Percentiles rank a stretch among this genome's conserved stretches.
Conservation (phyloP, 2,888 invertebrate genomes). For the Campoplex nolae region DNA sequence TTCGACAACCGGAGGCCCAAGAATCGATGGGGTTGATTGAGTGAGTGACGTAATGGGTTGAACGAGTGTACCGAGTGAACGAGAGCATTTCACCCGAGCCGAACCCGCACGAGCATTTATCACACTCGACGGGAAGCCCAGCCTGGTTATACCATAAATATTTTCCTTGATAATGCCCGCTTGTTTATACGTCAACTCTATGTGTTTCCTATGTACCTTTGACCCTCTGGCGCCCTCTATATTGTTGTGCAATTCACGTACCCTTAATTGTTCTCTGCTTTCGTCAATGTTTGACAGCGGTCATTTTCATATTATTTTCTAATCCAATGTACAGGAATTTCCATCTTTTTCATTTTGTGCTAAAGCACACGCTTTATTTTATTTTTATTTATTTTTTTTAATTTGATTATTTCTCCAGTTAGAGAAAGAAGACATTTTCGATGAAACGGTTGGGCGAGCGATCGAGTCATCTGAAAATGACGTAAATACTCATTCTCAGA, state of each 20-base stretch:
- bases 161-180: constrained; percentile 70
- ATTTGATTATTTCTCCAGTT: background rate
- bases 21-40: constrained; percentile 62
- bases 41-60: constrained; percentile 60
- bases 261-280: constrained; percentile 40
- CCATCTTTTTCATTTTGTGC: no score
- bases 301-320: constrained; percentile 13
- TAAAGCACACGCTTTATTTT: background rate
- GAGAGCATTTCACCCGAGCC: constrained; percentile 60
- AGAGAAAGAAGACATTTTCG: no score
- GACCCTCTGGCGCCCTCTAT: background rate
- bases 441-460: background rate
- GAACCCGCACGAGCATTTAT: constrained; percentile 68
- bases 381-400: background rate
- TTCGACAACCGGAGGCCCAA: constrained; percentile 41
- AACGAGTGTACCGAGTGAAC: constrained; percentile 64
- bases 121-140: constrained; percentile 66
- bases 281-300: background rate
- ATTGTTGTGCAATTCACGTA: constrained; percentile 47
- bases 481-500: background rate
- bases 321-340: background rate
- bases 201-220: constrained; percentile 32
- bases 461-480: background rate
- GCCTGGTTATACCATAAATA: constrained; percentile 70
- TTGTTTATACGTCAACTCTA: constrained; percentile 67